Evolutionary conservation across 1,140 invertebrate genomes (phyloP), one percentile per base, ranked within the genome.

Genomic region (Halesus radiatus): DNA sequence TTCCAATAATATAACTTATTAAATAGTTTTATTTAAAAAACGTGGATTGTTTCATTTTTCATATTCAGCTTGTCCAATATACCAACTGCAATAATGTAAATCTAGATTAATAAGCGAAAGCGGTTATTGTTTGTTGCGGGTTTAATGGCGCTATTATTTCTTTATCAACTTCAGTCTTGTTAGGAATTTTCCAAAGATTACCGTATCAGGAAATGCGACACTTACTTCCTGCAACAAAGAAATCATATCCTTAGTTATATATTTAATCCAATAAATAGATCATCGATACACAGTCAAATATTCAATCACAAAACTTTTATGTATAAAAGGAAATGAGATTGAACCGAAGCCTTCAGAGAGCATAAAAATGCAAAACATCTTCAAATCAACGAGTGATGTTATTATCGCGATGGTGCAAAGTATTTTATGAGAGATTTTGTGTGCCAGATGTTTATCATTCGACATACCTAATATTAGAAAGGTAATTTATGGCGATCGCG

Each of bases 151-250:
- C 50, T 66, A 45, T 5, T 13, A 72, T 68, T 78, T 78, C 64
- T 70, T 52, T 64, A 72, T 50, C 62, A 70, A 83, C 73, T 78
- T 82, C 80, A 79, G 50, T 78, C 50, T 0, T 79, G 78, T 82
- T 78, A 79, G 78, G 64, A 73, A 23, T 76, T 84, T 68, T 73
- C 8, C 23, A 54, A 64, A 26, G 73, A 81, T 81, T 81, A 83
- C 82, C 82, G 75, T 76, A 81, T 79, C 87, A 85, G 86, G 85
- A 88, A 87, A 86, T 86, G 86, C 86, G 85, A 85, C 88, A 90
- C 90, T 91, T 91, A 92, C 90, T 92, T 91, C 88, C 88, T 92
- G 90, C 84, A 91, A 92, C 89, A 89, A 90, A 88, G 87, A 85
- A 87, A 64, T 23, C 10, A 45, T 10, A 45, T 10, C 8, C 37